A percentile compares a stretch with the other conserved stretches of the same genome.
Evolutionary conservation across 2,888 invertebrate species (phyloP).

Genomic region (Polia nebulosa): DNA sequence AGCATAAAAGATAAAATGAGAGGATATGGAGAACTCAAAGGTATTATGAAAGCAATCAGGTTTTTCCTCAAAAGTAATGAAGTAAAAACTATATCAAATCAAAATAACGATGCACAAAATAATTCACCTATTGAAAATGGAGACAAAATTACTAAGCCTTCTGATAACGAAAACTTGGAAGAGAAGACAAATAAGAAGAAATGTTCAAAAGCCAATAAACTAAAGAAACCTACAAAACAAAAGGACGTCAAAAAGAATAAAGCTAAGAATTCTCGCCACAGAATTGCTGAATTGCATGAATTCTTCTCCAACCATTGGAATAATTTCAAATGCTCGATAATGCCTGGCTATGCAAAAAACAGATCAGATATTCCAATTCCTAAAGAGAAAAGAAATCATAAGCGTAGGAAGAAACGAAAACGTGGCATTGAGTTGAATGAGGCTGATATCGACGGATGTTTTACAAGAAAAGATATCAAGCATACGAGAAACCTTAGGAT

Average conservation of each 20-base stretch:
- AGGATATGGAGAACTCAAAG: constrained; percentile 25
- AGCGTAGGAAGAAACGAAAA: constrained; percentile 75
- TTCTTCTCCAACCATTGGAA: constrained; percentile 67
- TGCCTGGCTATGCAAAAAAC: constrained; percentile 38
- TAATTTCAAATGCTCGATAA: constrained; percentile 52
- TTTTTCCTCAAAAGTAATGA: constrained; percentile 22
- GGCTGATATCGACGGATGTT: constrained; percentile 28
- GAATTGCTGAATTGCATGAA: constrained; percentile 37
- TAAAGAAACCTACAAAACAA: constrained; percentile 28
- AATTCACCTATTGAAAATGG: constrained; percentile 20
- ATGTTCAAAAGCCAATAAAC: constrained; percentile 23
- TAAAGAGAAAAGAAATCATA: constrained; percentile 69
- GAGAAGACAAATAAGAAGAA: constrained; percentile 39
- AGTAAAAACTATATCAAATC: constrained; percentile 2
- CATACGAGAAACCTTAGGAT: constrained; percentile 72
- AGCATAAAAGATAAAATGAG: constrained; percentile 30
- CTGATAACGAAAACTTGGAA: constrained; percentile 28
- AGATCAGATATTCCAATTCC: constrained; percentile 40
- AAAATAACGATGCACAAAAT: constrained; percentile 29
- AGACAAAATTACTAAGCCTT: constrained; percentile 19
- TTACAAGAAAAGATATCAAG: constrained; percentile 62
- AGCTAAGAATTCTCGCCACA: constrained; percentile 36
- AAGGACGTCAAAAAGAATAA: constrained; percentile 32
- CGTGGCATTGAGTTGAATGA: constrained; percentile 7
- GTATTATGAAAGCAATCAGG: constrained; percentile 26